Evolutionary conservation across 1,140 invertebrate genomes (phyloP), one percentile per base, ranked within the genome.

Genomic region (Pogonognathellus flavescens): DNA sequence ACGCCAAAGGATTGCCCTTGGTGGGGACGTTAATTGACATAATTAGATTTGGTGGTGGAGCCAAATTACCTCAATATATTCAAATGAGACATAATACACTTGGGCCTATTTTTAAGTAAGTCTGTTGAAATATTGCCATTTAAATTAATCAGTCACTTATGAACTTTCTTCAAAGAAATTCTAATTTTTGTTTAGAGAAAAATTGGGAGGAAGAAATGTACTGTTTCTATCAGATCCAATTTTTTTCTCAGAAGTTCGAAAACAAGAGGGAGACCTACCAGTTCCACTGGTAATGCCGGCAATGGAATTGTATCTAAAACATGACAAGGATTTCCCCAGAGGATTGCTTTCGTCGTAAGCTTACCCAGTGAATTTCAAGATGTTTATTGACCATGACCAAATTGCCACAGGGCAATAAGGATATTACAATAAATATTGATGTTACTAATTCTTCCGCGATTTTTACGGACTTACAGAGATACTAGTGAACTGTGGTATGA

Each of bases 241-340:
- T 6, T 18, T 76, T 0, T 76, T 76, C 41, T 13, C 18, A n/a
- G 70, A 76, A 5, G 1, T 76, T 11, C 25, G 41, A 50, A 76
- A 76, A 31, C 70, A 76, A 76, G 70, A 76, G 70, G 70, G 70
- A 7, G 11, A n/a, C 2, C 1, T 76, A 49, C 70, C 70, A 1
- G 11, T 76, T 10, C 25, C 25, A n/a, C 6, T 76, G 9, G 18
- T 18, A 9, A 76, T 5, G 6, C 25, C 13, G 0, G 14, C 70
- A 1, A 2, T 0, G 9, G n/a, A 76, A 18, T n/a, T 50, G 3
- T 76, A 76, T n/a, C 14, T 41, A 1, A 16, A 76, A 49, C 3
- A 10, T 0, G 0, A 76, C 14, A 76, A 76, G 41, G 70, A 76
- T 50, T 25, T 16, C 5, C 25, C 41, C 0, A 50, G 9, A n/a